A percentile compares a stretch with the other conserved stretches of the same genome.
Conservation (phyloP, 2,888 invertebrate species). For the Leptarthrus brevirostris region DNA sequence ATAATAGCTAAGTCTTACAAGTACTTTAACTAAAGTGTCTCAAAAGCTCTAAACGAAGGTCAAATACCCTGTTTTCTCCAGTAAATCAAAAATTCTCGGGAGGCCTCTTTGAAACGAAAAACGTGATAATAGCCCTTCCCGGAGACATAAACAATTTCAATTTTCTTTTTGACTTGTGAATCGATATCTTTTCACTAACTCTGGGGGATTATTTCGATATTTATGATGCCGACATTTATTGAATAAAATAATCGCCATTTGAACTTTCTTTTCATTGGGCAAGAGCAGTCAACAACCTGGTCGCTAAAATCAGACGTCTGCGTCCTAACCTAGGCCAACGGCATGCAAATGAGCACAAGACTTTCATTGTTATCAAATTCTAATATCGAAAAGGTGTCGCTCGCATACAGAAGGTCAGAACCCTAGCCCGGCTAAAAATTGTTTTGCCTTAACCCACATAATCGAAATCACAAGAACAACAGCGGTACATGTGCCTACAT, state of each 20-base stretch:
- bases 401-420: neutral
- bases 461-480: neutral
- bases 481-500: neutral
- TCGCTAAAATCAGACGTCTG: conserved; percentile 2
- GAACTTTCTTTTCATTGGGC: neutral
- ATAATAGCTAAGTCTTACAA: too few species aligned
- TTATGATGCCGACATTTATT: neutral
- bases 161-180: neutral
- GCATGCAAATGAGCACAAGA: too few species aligned
- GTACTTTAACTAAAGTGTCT: too few species aligned
- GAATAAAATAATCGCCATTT: neutral
- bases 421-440: too few species aligned
- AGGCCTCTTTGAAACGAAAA: too few species aligned
- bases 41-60: too few species aligned
- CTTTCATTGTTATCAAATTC: too few species aligned
- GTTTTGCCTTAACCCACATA: neutral
- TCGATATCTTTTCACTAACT: neutral
- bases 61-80: too few species aligned
- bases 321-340: conserved; percentile 5
- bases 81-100: too few species aligned
- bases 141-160: neutral
- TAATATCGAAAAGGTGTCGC: too few species aligned
- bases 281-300: neutral
- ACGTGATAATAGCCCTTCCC: too few species aligned
- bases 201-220: neutral